Percentiles rank a stretch among this genome's conserved stretches.
Conservation (phyloP, 2,888 invertebrate species). For the Muscina levida region DNA sequence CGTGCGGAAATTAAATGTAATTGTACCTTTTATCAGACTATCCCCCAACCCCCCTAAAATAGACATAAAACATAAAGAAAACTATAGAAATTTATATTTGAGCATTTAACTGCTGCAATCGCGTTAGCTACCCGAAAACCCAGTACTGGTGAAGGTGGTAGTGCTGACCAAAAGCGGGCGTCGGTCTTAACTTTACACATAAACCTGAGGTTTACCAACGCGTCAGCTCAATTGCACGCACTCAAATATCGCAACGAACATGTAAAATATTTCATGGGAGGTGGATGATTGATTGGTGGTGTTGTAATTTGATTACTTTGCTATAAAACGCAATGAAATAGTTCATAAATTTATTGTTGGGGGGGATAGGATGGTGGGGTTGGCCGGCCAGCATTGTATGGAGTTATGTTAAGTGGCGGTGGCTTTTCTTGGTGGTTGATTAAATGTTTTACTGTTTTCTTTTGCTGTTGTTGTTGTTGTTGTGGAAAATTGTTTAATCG, state of each 20-base stretch:
- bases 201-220: conserved; percentile 3
- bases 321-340: background rate
- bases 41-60: too few relatives aligned
- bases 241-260: too few relatives aligned
- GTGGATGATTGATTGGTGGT: conserved; percentile 27
- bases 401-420: too few relatives aligned
- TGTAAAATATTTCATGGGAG: conserved; percentile 21
- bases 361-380: too few relatives aligned
- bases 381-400: background rate
- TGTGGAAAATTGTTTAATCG: conserved; percentile 47
- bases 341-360: conserved; percentile 23
- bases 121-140: background rate
- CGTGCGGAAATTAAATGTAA: conserved; percentile 57
- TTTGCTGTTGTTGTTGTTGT: too few relatives aligned
- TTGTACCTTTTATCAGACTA: conserved; percentile 47
- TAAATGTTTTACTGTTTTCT: conserved; percentile 36
- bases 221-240: conserved; percentile 10
- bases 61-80: conserved; percentile 15
- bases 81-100: background rate
- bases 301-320: conserved; percentile 12
- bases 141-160: background rate
- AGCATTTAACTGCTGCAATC: background rate
- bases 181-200: background rate
- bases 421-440: conserved; percentile 15
- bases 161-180: background rate